Conservation (phyloP, 64 coral and sea anemone species). For the Hydrozoanthus tunicans region DNA sequence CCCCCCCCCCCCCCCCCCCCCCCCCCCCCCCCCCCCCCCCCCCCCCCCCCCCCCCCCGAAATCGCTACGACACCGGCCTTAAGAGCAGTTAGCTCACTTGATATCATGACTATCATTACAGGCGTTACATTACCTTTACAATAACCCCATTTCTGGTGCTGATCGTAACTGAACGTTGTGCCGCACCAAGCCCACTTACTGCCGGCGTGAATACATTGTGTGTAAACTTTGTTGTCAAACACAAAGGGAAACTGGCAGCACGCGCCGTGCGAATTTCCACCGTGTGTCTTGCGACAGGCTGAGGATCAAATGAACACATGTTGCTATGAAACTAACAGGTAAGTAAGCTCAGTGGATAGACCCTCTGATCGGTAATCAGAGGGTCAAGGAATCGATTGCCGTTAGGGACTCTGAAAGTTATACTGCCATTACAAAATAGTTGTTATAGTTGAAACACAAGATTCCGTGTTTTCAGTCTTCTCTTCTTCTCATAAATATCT, state of each 20-base stretch:
- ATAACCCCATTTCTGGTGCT: constrained; percentile 41
- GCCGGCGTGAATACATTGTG: constrained; percentile 29
- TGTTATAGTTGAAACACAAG: no score
- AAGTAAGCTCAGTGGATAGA: neutral
- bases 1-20: no score
- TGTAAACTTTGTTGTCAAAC: constrained; percentile 47
- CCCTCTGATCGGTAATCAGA: neutral
- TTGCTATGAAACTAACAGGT: neutral
- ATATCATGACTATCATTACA: no score
- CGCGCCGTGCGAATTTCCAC: constrained; percentile 24
- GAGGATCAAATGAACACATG: neutral
- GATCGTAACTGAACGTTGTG: constrained; percentile 18
- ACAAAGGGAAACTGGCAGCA: constrained; percentile 55
- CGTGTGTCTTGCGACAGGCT: constrained; percentile 24
- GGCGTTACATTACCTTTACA: constrained; percentile 15
- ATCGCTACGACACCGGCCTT: no score
- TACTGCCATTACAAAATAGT: no score
- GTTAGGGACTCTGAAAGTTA: no score
- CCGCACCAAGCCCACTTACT: constrained; percentile 51
- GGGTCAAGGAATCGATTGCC: no score
- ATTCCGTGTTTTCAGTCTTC: no score
- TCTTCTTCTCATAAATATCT: no score
- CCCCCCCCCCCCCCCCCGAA: no score
- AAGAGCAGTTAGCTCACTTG: no score
- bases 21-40: no score